phyloP scores from a whole-genome alignment of 2,113 vertebrate genomes.

The Melospiza melodia region DNA sequence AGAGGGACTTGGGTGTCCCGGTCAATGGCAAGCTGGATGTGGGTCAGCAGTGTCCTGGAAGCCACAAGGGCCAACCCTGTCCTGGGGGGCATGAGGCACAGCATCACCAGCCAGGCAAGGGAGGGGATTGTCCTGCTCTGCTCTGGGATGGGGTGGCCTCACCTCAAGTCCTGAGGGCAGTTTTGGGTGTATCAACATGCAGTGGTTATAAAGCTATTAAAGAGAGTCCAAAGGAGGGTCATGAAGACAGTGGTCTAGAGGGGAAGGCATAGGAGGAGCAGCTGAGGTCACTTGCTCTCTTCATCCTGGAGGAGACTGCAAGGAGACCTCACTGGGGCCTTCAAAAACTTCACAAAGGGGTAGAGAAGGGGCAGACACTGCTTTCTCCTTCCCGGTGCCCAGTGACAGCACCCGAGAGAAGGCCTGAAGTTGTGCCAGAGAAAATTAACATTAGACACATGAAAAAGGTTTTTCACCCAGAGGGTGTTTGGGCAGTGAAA shows the following conservation, averaged over 20 bases:
- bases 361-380: too few species aligned
- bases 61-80: too few species aligned
- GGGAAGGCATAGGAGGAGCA: neutral
- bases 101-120: accelerated
- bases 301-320: neutral
- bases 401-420: accelerated
- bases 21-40: accelerated
- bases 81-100: neutral
- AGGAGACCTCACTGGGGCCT: neutral
- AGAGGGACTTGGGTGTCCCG: neutral
- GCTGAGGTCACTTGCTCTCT: neutral
- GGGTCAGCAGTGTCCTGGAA: too few species aligned
- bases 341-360: accelerated
- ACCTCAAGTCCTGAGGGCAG: accelerated
- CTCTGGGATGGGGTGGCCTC: accelerated
- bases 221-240: neutral
- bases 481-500: neutral
- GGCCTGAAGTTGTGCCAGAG: neutral
- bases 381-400: neutral
- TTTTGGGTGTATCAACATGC: neutral
- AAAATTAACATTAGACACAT: neutral
- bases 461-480: neutral
- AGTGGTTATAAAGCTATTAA: neutral
- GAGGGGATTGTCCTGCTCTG: neutral
- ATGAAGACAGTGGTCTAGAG: neutral